phyloP scores from a whole-genome alignment of 2,113 vertebrate species.

The Ptilonorhynchus violaceus region DNA sequence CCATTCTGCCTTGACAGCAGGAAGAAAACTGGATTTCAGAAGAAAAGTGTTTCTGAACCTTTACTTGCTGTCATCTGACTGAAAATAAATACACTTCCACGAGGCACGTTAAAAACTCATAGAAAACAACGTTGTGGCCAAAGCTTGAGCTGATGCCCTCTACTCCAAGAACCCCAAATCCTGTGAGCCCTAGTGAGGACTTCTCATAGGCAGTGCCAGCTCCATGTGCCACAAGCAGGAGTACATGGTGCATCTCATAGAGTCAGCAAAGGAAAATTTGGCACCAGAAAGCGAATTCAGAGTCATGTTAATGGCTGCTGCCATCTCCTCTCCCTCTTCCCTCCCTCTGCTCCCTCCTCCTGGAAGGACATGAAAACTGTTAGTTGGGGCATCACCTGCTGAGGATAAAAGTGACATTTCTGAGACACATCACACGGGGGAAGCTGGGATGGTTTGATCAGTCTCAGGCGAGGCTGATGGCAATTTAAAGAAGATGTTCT shows the following conservation, averaged over 20 bases:
- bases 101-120: neutral
- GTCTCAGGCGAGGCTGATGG: neutral
- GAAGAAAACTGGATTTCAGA: neutral
- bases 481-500: conserved; percentile 18
- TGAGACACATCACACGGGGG: neutral
- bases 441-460: neutral
- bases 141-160: neutral
- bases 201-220: neutral
- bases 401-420: neutral
- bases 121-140: neutral
- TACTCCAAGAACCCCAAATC: neutral
- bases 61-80: neutral
- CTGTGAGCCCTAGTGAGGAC: neutral
- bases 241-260: neutral
- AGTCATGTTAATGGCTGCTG: neutral
- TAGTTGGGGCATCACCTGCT: neutral
- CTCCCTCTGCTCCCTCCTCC: neutral
- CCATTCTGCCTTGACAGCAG: neutral
- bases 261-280: neutral
- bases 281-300: neutral
- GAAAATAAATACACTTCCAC: rapidly evolving
- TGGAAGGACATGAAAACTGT: neutral
- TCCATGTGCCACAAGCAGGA: neutral
- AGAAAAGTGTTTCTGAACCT: neutral
- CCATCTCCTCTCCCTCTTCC: neutral